Evolutionary conservation across 2,888 invertebrate genomes (phyloP).

Genomic region (Epistrophe grossulariae): DNA sequence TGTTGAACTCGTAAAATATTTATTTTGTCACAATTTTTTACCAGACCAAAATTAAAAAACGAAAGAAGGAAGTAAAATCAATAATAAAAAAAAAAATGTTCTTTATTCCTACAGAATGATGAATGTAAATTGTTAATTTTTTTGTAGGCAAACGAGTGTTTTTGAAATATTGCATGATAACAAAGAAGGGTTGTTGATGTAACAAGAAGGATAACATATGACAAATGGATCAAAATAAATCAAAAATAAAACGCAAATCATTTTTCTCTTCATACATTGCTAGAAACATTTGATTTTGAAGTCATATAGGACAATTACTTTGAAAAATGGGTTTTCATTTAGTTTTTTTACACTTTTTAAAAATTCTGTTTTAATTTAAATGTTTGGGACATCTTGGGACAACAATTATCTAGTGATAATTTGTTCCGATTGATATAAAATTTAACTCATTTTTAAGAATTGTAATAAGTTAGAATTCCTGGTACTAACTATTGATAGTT

Average conservation of each 20-base stretch:
- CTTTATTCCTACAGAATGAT: constrained; percentile 53
- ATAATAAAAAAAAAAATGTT: constrained; percentile 58
- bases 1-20: constrained; percentile 65
- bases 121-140: constrained; percentile 7
- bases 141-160: background rate
- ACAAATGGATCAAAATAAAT: constrained; percentile 19
- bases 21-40: constrained; percentile 54
- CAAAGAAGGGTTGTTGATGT: constrained; percentile 19
- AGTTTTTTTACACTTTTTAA: background rate
- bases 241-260: background rate
- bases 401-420: background rate
- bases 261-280: background rate
- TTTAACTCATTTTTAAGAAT: background rate
- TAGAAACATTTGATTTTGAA: constrained; percentile 13
- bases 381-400: background rate
- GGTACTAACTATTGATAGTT: too few species aligned
- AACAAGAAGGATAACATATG: constrained; percentile 12
- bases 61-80: constrained; percentile 38
- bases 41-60: constrained; percentile 15
- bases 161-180: constrained; percentile 12
- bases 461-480: background rate
- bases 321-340: background rate
- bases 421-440: background rate
- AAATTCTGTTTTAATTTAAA: background rate
- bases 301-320: background rate